Evolutionary conservation across 23 tunicate species (phyloP), one percentile per base, ranked within the genome.

Genomic region (Trididemnum clinides): DNA sequence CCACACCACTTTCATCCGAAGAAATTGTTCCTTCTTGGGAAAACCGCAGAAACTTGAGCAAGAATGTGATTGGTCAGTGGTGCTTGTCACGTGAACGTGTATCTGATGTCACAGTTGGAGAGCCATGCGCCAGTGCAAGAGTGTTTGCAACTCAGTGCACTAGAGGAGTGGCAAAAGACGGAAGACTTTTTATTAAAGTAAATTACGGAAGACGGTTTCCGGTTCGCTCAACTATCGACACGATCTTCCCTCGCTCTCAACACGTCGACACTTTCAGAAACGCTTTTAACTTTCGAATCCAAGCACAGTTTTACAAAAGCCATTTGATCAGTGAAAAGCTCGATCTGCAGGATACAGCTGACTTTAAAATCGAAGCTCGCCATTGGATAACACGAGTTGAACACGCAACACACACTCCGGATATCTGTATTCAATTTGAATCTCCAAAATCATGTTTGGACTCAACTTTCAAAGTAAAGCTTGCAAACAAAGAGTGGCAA

Each of bases 271-370:
- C 85, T 2, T 37, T 65, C 19, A 76, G 97, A 19, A 82, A 78
- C 33, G 71, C 88, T 51, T 64, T 87, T 5, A 91, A 92, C 37
- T 92, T 92, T 77, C 88, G 97, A 15, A 66, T 92, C 25, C 97
- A 92, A 77, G 78, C 88, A 0, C 97, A 92, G 77, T 92, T 92
- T 77, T 77, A 72, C 57, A 57, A 82, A 34, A 81, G 97, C 88
- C 44, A 64, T 0, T 57, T 69, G 27, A 30, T 39, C 50, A 84
- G 84, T 19, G 87, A 77, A 23, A 77, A 58, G 30, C 39, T 12
- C 25, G 35, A 31, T 1, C 29, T 51, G 1, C 33, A 79, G 3
- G 85, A 82, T 21, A 39, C 75, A 0, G 84, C 65, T 21, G 44
- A 64, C 10, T 87, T 92, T 64, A 85, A 87, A 22, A 33, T 87